Evolutionary conservation across 2,797 vertebrate genomes (phyloP), one percentile per base, ranked within the genome.

Genomic region (Eulemur coronatus): DNA sequence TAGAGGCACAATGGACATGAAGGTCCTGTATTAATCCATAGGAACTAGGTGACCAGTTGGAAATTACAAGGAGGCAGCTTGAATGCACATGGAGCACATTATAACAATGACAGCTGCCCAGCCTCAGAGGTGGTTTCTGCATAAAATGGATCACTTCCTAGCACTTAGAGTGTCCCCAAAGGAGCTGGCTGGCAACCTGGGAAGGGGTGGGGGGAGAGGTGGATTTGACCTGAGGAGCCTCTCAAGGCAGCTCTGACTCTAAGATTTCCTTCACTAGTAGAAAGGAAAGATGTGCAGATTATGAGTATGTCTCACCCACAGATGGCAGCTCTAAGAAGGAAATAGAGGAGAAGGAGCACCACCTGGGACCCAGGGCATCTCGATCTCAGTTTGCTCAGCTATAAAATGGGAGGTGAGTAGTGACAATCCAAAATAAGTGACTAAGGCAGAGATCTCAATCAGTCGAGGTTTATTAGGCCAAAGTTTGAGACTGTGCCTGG

Each of bases 161-260:
- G 22, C 38, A 67, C 7, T 17, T 3, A 38, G 7, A 26, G 41
- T 7, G 15, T 52, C 35, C 46, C 26, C 0, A 0, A 24, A 11
- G 43, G 61, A 0, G 17, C 52, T 63, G 43, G 8, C 2, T 67
- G 93, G 35, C 17, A 28, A 48, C 22, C 22, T 12, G 30, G 50
- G 30, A 57, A 38, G 7, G 22, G 15, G 8, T 0, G 0, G 6
- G 0, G 6, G 48, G 8, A 65, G 26, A 33, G 28, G 24, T 7
- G 18, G 43, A 14, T 12, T 70, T 70, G n/a, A 67, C 38, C 79
- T 28, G 30, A 52, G 35, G 26, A 5, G 6, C 0, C 26, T 50
- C 84, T 61, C 75, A 63, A 75, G 52, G 20, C n/a, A 82, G 14
- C 38, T 50, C 38, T 55, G n/a, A 76, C 46, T 70, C 38, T 61